A percentile compares a stretch with the other conserved stretches of the same genome.
phyloP scores from a whole-genome alignment of 2,888 invertebrate species.

The Drosophila neonasuta region DNA sequence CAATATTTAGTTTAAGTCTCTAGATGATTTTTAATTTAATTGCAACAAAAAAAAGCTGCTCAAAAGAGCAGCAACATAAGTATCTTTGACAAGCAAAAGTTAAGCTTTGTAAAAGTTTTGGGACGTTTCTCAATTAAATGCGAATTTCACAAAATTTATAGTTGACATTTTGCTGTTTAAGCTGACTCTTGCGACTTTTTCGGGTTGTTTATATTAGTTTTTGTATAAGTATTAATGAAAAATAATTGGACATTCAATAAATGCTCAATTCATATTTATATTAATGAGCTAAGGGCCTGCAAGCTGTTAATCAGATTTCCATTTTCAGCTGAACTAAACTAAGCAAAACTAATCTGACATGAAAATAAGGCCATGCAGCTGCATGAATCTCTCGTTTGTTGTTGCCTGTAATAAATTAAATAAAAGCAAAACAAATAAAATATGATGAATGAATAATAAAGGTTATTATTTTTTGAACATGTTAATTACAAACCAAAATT shows the following conservation, averaged over 20 bases:
- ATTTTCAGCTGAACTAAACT: conserved; percentile 5
- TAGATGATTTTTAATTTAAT: no score
- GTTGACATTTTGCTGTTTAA: no score
- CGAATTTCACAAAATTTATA: no score
- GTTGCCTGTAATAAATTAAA: conserved; percentile 29
- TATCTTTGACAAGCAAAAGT: no score
- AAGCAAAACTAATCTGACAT: conserved; percentile 16
- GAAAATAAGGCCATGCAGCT: background rate
- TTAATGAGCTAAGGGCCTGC: conserved; percentile 2
- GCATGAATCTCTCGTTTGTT: background rate
- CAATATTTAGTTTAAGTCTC: no score
- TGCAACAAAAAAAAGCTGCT: no score
- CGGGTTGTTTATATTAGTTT: no score
- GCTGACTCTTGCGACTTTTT: no score
- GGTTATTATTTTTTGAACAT: conserved; percentile 40
- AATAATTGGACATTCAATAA: conserved; percentile 5
- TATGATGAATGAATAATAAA: conserved; percentile 45
- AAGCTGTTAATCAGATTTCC: background rate
- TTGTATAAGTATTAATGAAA: no score
- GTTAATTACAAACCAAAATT: conserved; percentile 39
- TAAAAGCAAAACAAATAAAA: conserved; percentile 35
- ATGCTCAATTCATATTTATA: background rate
- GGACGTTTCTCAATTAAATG: no score
- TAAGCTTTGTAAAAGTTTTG: no score
- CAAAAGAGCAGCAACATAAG: no score